Percentiles rank a stretch among this genome's conserved stretches.
These are phyloP conservation scores for Falcunculus frontatus DNA, from an alignment of 2,113 vertebrate genomes.

Conservation along the genomic window DNA sequence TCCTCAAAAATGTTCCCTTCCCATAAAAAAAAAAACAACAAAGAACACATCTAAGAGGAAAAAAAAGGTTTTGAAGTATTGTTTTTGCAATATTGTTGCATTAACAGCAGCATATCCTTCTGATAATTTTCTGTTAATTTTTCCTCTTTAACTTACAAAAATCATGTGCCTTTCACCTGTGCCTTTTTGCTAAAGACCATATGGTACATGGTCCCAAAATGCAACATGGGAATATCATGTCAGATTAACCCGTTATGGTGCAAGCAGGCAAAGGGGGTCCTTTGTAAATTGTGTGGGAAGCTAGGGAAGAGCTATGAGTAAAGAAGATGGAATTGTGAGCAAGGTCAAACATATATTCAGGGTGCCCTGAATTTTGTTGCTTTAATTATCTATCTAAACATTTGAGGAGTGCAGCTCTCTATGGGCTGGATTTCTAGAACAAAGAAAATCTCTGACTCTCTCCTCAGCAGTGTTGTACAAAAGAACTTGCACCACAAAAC, in stretches of 20 bases:
- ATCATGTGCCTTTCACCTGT: not conserved
- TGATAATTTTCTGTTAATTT: not conserved
- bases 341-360: not conserved
- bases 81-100: not conserved
- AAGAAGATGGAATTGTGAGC: not conserved
- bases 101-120: not conserved
- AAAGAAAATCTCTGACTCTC: not conserved
- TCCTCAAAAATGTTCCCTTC: not conserved
- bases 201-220: not conserved
- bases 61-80: not conserved
- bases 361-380: not conserved
- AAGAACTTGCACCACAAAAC: not conserved
- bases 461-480: not conserved
- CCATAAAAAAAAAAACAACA: not conserved
- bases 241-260: not conserved
- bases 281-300: not conserved
- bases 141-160: not conserved
- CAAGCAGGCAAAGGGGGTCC: not conserved
- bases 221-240: not conserved
- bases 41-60: accelerated
- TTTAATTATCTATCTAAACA: conserved; percentile 36
- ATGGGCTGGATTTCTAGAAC: not conserved
- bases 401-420: not conserved
- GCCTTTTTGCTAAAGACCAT: not conserved
- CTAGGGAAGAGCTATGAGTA: not conserved